Evolutionary conservation across 2,113 vertebrate species (phyloP), one percentile per base, ranked within the genome.

Genomic region (Marcusenius ussheri): DNA sequence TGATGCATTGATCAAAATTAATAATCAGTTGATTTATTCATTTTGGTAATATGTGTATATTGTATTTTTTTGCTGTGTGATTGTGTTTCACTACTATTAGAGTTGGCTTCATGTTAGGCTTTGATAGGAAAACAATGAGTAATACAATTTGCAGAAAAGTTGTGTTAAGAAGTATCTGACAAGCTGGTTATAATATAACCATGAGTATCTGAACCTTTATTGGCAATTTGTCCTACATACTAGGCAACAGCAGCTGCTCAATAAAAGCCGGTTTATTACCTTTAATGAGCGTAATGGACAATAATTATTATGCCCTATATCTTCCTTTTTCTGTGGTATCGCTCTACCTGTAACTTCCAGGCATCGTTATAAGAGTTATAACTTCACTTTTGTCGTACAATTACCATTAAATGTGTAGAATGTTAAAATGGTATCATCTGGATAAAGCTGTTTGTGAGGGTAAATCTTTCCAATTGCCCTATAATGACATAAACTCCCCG

Each of bases 131-230:
- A 95, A 94, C 93, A 93, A 94, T 94, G 93, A 95, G 90, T 74
- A 93, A 95, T 95, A 27, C 89, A 91, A 91, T 92, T 94, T 90
- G 91, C 90, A 89, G 89, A 91, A 91, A 94, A 92, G 93, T 93
- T 92, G 92, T 93, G 91, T 92, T 90, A 92, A 92, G 92, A 93
- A 92, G 89, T 88, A 91, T 92, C 53, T 94, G 93, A 92, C 92
- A 88, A 88, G 90, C 90, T 93, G 91, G 94, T 95, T 94, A 94
- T 94, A 93, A 93, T 90, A 90, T 91, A 87, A 85, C 92, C 93
- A 93, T 93, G 91, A 93, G 89, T 88, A 92, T 93, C 91, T 91
- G 90, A 85, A 24, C 45, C 47, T 88, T 27, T 39, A 91, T 13
- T 50, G 90, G 24, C 3, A 51, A 85, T 70, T 15, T 51, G 80